Evolutionary conservation across 2,797 vertebrate species (phyloP).

Genomic region (Selene dorsalis): DNA sequence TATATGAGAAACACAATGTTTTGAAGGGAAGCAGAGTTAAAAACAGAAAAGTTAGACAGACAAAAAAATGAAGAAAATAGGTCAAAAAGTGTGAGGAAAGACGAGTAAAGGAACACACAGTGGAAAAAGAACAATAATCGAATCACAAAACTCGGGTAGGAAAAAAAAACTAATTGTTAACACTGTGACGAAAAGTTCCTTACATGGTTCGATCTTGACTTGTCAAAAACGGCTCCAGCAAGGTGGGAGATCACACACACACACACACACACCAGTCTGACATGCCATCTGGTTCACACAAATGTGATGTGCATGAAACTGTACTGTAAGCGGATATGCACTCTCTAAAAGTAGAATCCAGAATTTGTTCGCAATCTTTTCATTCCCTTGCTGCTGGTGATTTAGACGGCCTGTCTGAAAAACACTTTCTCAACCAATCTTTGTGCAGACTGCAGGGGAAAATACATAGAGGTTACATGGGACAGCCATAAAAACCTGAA

Average conservation of each 20-base stretch:
- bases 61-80: not conserved
- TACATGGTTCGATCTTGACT: slow-evolving; percentile 5
- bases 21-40: not conserved
- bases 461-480: slow-evolving; percentile 1
- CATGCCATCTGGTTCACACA: slow-evolving; percentile 1
- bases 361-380: not conserved
- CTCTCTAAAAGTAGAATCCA: slow-evolving; percentile 13
- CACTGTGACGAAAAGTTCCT: slow-evolving; percentile 8
- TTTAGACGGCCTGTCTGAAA: slow-evolving; percentile 14
- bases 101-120: not conserved
- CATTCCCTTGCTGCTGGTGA: not conserved
- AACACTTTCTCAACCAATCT: not conserved
- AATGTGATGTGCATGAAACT: not conserved
- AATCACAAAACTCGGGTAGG: not conserved
- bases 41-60: not conserved
- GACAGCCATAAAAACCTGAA: slow-evolving; percentile 22
- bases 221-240: not conserved
- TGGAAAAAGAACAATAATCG: not conserved
- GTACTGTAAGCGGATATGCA: not conserved
- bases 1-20: not conserved
- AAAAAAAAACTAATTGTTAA: not conserved
- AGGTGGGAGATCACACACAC: not conserved
- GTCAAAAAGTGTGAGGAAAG: not conserved
- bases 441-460: not conserved
- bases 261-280: not conserved